Evolutionary conservation across 2,113 vertebrate species (phyloP).

Genomic region (Pituophis catenifer): DNA sequence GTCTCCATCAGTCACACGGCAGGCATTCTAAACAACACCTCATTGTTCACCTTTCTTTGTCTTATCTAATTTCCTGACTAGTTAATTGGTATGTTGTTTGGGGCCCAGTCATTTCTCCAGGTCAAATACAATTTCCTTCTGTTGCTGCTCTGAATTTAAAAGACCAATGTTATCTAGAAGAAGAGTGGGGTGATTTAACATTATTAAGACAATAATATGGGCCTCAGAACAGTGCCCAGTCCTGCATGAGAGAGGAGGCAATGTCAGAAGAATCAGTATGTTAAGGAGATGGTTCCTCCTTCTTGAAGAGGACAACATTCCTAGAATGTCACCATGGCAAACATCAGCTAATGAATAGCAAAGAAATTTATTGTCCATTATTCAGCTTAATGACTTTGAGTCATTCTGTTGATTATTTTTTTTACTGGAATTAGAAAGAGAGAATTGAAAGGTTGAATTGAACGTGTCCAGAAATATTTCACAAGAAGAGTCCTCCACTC

Average conservation of each 20-base stretch:
- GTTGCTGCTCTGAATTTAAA: neutral
- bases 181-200: neutral
- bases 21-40: neutral
- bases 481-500: no score
- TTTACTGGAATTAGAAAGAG: neutral
- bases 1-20: neutral
- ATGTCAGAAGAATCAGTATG: neutral
- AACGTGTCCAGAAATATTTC: no score
- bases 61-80: neutral
- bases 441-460: neutral
- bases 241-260: neutral
- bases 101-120: neutral
- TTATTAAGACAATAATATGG: neutral
- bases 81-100: neutral
- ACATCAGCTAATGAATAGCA: neutral
- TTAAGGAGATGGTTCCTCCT: neutral
- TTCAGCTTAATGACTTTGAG: neutral
- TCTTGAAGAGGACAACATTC: neutral
- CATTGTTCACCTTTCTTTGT: constrained; percentile 2
- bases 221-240: neutral
- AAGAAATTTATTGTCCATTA: neutral
- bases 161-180: neutral
- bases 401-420: neutral
- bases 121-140: neutral
- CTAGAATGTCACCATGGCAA: neutral